Evolutionary conservation across 2,113 vertebrate genomes (phyloP).

Genomic region (Micromys minutus): DNA sequence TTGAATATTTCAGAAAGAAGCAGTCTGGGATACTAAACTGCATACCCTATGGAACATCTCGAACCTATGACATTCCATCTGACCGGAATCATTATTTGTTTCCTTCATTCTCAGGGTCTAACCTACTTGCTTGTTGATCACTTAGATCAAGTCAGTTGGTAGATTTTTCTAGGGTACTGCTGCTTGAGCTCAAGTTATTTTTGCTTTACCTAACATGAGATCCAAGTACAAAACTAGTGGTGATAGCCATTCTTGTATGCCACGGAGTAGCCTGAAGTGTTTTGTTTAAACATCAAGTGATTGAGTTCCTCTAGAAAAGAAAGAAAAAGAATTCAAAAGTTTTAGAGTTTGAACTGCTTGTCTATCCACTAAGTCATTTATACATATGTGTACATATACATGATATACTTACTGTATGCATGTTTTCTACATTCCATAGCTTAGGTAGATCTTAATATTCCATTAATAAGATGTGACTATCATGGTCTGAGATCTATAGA

Average conservation of each 20-base stretch:
- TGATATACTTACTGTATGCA: not conserved
- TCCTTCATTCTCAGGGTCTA: not conserved
- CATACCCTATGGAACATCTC: not conserved
- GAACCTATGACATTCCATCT: no score
- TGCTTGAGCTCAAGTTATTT: not conserved
- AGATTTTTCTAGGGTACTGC: not conserved
- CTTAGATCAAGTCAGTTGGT: not conserved
- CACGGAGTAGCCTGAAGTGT: not conserved
- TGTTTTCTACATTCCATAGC: not conserved
- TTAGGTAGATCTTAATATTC: not conserved
- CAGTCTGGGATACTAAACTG: not conserved
- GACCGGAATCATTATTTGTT: not conserved
- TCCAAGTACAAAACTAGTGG: not conserved
- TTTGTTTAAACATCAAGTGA: not conserved
- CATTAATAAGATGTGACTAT: not conserved
- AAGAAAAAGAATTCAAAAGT: not conserved
- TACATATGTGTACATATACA: no score
- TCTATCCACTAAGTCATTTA: not conserved
- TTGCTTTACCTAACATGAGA: not conserved
- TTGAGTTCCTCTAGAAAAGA: not conserved
- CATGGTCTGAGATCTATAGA: not conserved
- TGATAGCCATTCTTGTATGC: not conserved
- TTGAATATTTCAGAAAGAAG: not conserved
- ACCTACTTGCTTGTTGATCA: not conserved
- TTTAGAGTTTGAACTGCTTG: not conserved